Base-by-base conservation (phyloP, 1,140 invertebrate genomes). In the Conus ventricosus region DNA sequence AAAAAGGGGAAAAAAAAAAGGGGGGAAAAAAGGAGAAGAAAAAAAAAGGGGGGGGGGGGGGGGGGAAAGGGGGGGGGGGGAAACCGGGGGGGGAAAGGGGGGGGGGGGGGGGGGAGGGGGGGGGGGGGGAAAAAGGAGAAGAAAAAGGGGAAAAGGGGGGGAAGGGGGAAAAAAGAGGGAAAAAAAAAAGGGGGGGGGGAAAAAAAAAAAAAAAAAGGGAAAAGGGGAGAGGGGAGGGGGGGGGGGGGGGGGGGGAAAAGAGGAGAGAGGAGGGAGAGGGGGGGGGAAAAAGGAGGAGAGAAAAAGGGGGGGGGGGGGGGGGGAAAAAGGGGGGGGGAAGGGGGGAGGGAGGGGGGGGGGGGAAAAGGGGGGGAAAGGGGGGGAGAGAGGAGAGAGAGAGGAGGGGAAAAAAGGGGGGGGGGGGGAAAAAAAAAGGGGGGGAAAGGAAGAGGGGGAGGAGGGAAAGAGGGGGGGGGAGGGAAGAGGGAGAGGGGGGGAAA, bases 71-170 rank as follows among this genome's bases (percentile, higher is more conserved):
- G 84, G 60, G 17, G 75, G 67, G 51, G n/a, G 27, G 60, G 17
- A 67, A 25, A 11, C 6, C 83, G n/a, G 5, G 51, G 63, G 27
- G 84, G 15, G 75, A 54, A 53, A 23, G 71, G 63, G 75, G 51
- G 54, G 13, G 63, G 53, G n/a, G 15, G 27, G 27, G 39, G 63
- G 20, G 39, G 57, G 27, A 75, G 63, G n/a, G 75, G 85, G 27
- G 27, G 63, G 63, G 75, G 63, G n/a, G 39, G 63, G 39, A 86
- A n/a, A 51, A 71, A 75, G 63, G 39, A 27, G 25, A 71, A 39
- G 27, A 86, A 63, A 51, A n/a, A 53, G 85, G 39, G 85, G 54
- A 39, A 53, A 27, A 75, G 55, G n/a, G 51, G 71, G 63, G n/a
- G 85, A 17, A 51, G 54, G 63, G 75, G 63, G 27, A 55, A 27